These are phyloP conservation scores for Tetrao urogallus DNA, from an alignment of 2,113 vertebrate genomes.

Conservation along the genomic window DNA sequence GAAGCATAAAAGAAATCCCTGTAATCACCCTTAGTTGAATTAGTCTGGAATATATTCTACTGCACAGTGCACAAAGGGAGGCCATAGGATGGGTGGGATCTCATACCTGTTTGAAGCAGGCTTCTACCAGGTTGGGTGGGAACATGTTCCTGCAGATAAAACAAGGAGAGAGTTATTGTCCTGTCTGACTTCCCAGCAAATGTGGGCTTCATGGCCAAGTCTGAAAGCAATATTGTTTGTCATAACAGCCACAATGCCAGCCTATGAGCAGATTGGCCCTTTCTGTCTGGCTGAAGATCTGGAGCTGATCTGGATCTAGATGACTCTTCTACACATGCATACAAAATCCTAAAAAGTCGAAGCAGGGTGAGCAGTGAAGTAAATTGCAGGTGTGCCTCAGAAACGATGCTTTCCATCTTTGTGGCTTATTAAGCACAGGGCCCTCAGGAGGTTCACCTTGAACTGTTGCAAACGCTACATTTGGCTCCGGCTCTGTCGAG, in stretches of 20 bases:
- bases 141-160: constrained; percentile 93
- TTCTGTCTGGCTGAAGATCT: neutral
- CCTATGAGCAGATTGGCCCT: neutral
- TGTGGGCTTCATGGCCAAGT: neutral
- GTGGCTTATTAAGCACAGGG: neutral
- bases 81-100: neutral
- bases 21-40: neutral
- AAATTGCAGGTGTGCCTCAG: neutral
- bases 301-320: neutral
- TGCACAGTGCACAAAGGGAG: neutral
- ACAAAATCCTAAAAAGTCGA: neutral
- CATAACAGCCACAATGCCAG: neutral
- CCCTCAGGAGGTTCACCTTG: neutral
- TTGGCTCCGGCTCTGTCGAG: neutral
- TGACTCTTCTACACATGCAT: neutral
- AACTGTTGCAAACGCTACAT: neutral
- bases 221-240: neutral
- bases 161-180: neutral
- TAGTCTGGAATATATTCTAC: neutral
- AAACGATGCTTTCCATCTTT: neutral
- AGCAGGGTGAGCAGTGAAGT: neutral
- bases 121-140: constrained; percentile 95
- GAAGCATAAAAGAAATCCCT: neutral
- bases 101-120: constrained; percentile 97
- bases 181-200: neutral